Evolutionary conservation across 2,888 invertebrate species (phyloP).

Genomic region (Ischnus inquisitorius): DNA sequence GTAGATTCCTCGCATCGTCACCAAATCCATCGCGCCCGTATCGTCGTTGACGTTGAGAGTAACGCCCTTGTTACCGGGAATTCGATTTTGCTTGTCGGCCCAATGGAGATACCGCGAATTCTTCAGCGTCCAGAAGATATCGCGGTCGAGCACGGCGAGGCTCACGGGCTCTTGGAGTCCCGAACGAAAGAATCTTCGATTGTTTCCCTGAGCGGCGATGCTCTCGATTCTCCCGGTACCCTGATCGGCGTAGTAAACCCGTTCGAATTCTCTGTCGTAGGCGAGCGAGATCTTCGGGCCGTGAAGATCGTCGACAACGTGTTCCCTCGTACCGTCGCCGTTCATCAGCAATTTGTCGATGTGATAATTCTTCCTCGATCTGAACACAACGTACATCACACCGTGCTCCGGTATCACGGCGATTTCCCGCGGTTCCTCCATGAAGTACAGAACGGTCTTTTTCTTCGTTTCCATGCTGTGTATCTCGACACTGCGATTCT

Average conservation of each 20-base stretch:
- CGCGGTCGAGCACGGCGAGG: constrained; percentile 88
- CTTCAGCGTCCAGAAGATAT: constrained; percentile 90
- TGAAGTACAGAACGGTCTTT: constrained; percentile 88
- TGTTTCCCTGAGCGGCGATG: constrained; percentile 88
- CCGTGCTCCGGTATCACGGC: constrained; percentile 88
- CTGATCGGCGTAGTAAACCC: constrained; percentile 90
- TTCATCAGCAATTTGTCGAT: constrained; percentile 91
- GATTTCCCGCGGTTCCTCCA: constrained; percentile 89
- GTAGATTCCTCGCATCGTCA: constrained; percentile 85
- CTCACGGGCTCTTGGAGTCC: constrained; percentile 86
- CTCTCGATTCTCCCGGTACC: constrained; percentile 89
- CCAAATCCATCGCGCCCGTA: constrained; percentile 85
- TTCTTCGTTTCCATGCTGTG: constrained; percentile 88
- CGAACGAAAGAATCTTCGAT: constrained; percentile 83
- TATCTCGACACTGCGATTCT: constrained; percentile 89
- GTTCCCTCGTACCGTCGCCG: constrained; percentile 86
- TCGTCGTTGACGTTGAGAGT: constrained; percentile 81
- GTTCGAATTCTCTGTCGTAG: constrained; percentile 88
- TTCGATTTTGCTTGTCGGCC: constrained; percentile 86
- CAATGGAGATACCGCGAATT: constrained; percentile 88
- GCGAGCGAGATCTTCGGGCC: constrained; percentile 87
- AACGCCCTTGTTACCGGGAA: constrained; percentile 82
- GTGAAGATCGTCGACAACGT: constrained; percentile 83
- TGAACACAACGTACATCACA: constrained; percentile 80
- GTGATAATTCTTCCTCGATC: constrained; percentile 81